Percentiles rank a stretch among this genome's conserved stretches.
These are phyloP conservation scores for Zaprionus ghesquierei DNA, from an alignment of 1,140 invertebrate species.

Conservation along the genomic window DNA sequence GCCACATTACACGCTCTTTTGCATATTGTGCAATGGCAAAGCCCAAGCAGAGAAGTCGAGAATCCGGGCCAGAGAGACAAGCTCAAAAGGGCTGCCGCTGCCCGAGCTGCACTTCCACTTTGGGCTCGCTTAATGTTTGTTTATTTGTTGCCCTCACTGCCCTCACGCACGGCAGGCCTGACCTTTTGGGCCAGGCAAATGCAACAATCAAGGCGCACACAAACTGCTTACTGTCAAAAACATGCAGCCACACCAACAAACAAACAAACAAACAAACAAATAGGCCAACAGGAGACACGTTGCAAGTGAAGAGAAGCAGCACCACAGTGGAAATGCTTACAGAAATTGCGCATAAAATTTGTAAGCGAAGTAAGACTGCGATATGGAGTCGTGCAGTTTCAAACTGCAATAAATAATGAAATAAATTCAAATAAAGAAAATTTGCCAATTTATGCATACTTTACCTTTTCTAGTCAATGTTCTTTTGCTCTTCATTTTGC, in stretches of 20 bases:
- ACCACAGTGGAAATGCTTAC: slow-evolving; percentile 16
- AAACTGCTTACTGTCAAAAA: slow-evolving; percentile 74
- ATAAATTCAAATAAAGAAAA: not conserved
- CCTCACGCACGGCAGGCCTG: slow-evolving; percentile 33
- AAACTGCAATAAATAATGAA: not conserved
- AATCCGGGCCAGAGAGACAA: slow-evolving; percentile 10
- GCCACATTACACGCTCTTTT: slow-evolving; percentile 69
- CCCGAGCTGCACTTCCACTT: slow-evolving; percentile 12
- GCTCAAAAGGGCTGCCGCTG: slow-evolving; percentile 57
- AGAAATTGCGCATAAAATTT: not conserved
- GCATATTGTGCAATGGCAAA: slow-evolving; percentile 63
- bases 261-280: slow-evolving; percentile 56
- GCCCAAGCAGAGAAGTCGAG: slow-evolving; percentile 25
- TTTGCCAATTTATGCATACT: not conserved
- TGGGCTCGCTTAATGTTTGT: slow-evolving; percentile 29
- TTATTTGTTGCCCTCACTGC: slow-evolving; percentile 31
- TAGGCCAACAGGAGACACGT: slow-evolving; percentile 10
- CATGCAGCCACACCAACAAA: slow-evolving; percentile 59
- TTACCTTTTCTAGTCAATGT: not conserved
- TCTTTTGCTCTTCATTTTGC: not conserved
- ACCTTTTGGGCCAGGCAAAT: slow-evolving; percentile 64
- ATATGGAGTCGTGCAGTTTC: not conserved
- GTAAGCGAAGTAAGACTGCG: not conserved
- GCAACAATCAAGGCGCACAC: slow-evolving; percentile 74
- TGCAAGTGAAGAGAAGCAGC: slow-evolving; percentile 9